Evolutionary conservation across 2,797 vertebrate species (phyloP).

Genomic region (Syngnathus rostellatus): DNA sequence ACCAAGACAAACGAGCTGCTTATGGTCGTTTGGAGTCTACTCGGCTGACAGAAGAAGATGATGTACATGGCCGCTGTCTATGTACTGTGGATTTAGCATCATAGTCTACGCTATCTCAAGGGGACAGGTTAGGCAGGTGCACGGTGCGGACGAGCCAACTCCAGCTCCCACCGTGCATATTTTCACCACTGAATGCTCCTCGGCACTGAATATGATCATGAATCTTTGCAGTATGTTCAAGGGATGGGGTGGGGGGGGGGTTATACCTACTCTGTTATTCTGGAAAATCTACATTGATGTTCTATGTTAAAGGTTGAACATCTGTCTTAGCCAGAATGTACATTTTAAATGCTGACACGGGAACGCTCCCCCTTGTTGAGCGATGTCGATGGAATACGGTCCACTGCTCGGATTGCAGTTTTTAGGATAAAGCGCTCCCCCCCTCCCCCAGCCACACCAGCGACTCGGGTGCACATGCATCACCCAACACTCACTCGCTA

Average conservation of each 20-base stretch:
- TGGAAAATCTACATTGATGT: conserved; percentile 43
- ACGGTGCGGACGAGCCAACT: conserved; percentile 46
- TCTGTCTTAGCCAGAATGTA: conserved; percentile 55
- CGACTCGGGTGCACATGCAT: conserved; percentile 53
- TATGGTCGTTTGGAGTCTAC: conserved; percentile 42
- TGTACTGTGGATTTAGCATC: conserved; percentile 49
- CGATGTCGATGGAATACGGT: conserved; percentile 46
- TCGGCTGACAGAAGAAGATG: conserved; percentile 28
- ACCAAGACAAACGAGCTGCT: conserved; percentile 57
- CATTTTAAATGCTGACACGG: conserved; percentile 40
- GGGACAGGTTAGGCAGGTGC: conserved; percentile 48
- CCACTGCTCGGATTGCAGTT: conserved; percentile 49
- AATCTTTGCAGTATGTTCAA: conserved; percentile 32
- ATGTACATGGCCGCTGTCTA: conserved; percentile 38
- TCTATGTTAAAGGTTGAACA: conserved; percentile 44
- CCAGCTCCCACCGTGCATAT: conserved; percentile 44
- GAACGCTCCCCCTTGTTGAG: conserved; percentile 37
- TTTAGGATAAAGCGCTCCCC: conserved; percentile 57
- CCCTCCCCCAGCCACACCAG: conserved; percentile 4
- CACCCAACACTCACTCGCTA: conserved; percentile 42
- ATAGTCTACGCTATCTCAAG: conserved; percentile 35
- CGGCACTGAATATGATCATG: conserved; percentile 27
- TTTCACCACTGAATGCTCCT: conserved; percentile 48
- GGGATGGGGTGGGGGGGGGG: too few relatives aligned
- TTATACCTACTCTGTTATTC: conserved; percentile 33